A percentile compares a stretch with the other conserved stretches of the same genome.
phyloP scores from a whole-genome alignment of 2,797 vertebrate genomes.

The Sebastes kiyomatsui region DNA sequence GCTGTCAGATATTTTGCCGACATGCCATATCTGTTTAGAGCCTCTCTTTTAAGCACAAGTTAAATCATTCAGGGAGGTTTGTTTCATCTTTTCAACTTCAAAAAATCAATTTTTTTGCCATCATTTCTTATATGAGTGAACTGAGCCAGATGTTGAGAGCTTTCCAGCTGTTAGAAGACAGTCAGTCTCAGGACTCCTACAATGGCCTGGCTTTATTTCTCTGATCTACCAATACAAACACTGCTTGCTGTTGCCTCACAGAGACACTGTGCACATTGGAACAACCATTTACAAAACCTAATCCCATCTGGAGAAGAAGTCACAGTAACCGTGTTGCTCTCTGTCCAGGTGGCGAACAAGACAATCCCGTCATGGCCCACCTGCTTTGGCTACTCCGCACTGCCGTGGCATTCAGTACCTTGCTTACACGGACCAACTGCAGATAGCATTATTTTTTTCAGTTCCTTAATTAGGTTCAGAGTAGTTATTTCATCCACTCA shows the following conservation, averaged over 20 bases:
- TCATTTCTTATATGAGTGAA: background rate
- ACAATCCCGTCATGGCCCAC: constrained; percentile 35
- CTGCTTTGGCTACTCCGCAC: constrained; percentile 43
- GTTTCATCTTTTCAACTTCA: constrained; percentile 11
- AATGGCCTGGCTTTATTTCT: constrained; percentile 19
- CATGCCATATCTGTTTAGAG: constrained; percentile 31
- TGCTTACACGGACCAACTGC: constrained; percentile 38
- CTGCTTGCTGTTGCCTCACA: constrained; percentile 8
- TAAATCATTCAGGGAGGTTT: constrained; percentile 16
- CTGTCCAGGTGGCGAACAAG: constrained; percentile 52
- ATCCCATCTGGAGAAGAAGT: constrained; percentile 61
- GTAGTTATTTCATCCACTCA: constrained; percentile 54
- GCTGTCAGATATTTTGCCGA: constrained; percentile 43
- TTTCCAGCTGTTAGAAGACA: constrained; percentile 12
- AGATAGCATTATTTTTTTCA: constrained; percentile 52
- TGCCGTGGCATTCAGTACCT: constrained; percentile 7
- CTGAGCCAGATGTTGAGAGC: constrained; percentile 19
- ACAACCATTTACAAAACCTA: constrained; percentile 39
- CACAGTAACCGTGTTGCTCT: constrained; percentile 41
- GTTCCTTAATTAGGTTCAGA: constrained; percentile 51
- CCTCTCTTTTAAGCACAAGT: constrained; percentile 20
- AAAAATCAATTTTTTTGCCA: constrained; percentile 5
- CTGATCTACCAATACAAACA: constrained; percentile 30
- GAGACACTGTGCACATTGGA: constrained; percentile 16
- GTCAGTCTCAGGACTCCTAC: background rate